phyloP scores from a whole-genome alignment of 35 echinoderm and acorn worm species.

The Stichopus chloronotus region DNA sequence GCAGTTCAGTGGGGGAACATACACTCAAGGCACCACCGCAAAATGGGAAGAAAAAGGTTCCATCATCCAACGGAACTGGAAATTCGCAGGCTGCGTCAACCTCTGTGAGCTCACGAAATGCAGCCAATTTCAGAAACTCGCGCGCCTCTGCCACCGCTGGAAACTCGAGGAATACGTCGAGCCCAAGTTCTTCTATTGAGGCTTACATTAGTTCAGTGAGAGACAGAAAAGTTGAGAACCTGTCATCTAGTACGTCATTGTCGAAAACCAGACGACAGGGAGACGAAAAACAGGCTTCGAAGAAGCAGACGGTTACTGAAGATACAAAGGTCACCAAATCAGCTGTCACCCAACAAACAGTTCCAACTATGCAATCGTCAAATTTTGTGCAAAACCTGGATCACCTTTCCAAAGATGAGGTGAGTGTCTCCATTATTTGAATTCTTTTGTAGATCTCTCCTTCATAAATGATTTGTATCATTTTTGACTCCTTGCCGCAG shows the following conservation, averaged over 20 bases:
- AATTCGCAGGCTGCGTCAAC: slow-evolving; percentile 16
- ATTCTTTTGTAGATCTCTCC: background rate
- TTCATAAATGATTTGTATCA: too few species aligned
- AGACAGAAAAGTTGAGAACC: slow-evolving; percentile 13
- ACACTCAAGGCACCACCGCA: slow-evolving; percentile 2
- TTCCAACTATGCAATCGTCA: background rate
- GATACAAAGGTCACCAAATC: background rate
- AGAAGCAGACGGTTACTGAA: background rate
- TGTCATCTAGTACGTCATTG: background rate
- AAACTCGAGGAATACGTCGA: background rate
- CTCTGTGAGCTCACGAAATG: slow-evolving; percentile 12
- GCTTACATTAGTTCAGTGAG: slow-evolving; percentile 51
- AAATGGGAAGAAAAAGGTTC: slow-evolving; percentile 28
- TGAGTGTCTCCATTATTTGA: slow-evolving; percentile 18
- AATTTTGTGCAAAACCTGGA: slow-evolving; percentile 61
- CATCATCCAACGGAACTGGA: background rate
- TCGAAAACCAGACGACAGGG: slow-evolving; percentile 4
- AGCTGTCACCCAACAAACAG: background rate
- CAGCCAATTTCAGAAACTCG: background rate
- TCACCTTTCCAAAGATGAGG: slow-evolving; percentile 80
- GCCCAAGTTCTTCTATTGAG: slow-evolving; percentile 16
- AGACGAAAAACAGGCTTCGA: background rate
- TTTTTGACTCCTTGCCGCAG: too few species aligned
- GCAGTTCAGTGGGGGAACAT: slow-evolving; percentile 18
- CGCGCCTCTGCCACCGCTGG: background rate